Evolutionary conservation across 2,113 vertebrate genomes (phyloP), one percentile per base, ranked within the genome.

Genomic region (Hemibagrus wyckioides): DNA sequence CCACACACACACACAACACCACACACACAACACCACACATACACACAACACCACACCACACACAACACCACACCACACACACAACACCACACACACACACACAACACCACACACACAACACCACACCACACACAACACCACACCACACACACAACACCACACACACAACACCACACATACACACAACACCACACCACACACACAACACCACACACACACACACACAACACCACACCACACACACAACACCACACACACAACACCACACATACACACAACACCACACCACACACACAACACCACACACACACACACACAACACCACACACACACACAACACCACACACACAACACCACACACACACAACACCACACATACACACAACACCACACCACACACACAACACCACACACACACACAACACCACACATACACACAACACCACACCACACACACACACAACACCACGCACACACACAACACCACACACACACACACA

Each of bases 101-200:
- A 65, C 44, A 83, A 36, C 14, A 2, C 33, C 19, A 13, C 77
- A 80, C 50, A 71, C 67, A 67, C 65, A 67, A n/a, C n/a, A n/a
- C n/a, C n/a, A n/a, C n/a, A n/a, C n/a, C 65, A 82, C 57, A 65
- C 39, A 65, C 44, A 83, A 36, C 14, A 2, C 33, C 19, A 13
- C 77, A 80, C 50, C 39, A 39, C 67, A 67, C 65, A 67, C 65
- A n/a, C n/a, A n/a, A n/a, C n/a, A n/a, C n/a, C n/a, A n/a, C n/a
- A n/a, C n/a, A n/a, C n/a, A n/a, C n/a, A n/a, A n/a, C n/a, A n/a
- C n/a, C n/a, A n/a, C 44, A 52, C 11, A 59, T 19, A 82, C 57
- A 65, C 39, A 65, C 44, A 83, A 36, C 14, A 2, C 33, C 19
- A 13, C 77, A 80, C 50, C 39, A 39, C 67, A 67, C 65, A 67